Evolutionary conservation across 2,888 invertebrate genomes (phyloP).

Genomic region (Chrysolina americana): DNA sequence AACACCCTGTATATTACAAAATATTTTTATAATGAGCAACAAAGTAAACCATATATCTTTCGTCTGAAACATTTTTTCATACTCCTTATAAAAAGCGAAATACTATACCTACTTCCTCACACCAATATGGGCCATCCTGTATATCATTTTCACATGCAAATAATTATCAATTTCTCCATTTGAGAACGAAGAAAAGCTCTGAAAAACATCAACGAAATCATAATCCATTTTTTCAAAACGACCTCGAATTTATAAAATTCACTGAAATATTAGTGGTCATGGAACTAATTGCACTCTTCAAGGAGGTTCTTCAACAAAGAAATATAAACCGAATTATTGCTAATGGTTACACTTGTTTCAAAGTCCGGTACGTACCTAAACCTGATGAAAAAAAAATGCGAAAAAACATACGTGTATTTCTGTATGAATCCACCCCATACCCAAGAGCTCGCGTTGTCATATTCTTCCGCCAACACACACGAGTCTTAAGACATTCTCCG

Average conservation of each 20-base stretch:
- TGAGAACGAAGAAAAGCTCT: too few species aligned
- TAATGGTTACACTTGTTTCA: background rate
- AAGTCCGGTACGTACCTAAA: background rate
- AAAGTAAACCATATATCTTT: too few species aligned
- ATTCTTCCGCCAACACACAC: constrained; percentile 33
- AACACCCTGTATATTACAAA: too few species aligned
- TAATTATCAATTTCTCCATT: too few species aligned
- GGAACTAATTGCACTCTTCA: background rate
- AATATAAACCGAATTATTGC: background rate
- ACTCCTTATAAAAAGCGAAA: too few species aligned
- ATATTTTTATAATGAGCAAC: too few species aligned
- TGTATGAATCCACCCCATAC: constrained; percentile 27
- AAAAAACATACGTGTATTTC: background rate
- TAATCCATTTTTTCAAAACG: background rate
- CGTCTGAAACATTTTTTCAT: too few species aligned
- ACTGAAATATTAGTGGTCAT: background rate
- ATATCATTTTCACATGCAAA: too few species aligned
- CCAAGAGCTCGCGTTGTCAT: constrained; percentile 19
- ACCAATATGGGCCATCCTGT: too few species aligned
- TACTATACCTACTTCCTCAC: too few species aligned
- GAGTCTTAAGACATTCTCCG: constrained; percentile 44
- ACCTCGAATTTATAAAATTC: background rate
- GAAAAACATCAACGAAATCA: too few species aligned
- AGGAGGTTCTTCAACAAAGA: background rate
- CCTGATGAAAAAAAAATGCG: background rate